Conservation (phyloP, 2,113 vertebrate genomes). For the Aythya baeri region DNA sequence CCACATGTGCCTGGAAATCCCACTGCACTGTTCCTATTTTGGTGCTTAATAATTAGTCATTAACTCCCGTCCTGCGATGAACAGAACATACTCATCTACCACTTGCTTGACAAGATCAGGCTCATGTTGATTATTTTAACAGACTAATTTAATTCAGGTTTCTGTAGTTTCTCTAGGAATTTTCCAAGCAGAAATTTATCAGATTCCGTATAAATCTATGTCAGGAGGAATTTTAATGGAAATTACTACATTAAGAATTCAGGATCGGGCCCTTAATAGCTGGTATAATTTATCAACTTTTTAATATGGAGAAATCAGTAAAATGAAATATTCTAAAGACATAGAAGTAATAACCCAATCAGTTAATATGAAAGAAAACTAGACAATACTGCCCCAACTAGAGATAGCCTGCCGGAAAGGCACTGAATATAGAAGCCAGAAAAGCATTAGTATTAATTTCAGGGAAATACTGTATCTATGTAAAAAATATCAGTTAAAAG, state of each 20-base stretch:
- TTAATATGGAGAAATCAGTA: slow-evolving; percentile 55
- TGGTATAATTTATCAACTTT: slow-evolving; percentile 53
- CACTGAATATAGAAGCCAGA: neutral
- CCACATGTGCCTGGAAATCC: slow-evolving; percentile 15
- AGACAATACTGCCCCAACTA: slow-evolving; percentile 33
- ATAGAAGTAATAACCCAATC: slow-evolving; percentile 63
- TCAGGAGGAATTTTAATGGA: slow-evolving; percentile 45
- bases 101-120: neutral
- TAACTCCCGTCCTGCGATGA: neutral
- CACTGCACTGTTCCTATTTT: neutral
- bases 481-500: neutral
- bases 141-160: slow-evolving; percentile 62
- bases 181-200: slow-evolving; percentile 57
- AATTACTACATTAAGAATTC: slow-evolving; percentile 61
- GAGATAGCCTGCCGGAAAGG: neutral
- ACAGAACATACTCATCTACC: neutral
- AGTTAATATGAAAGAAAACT: slow-evolving; percentile 66
- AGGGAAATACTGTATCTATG: neutral
- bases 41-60: slow-evolving; percentile 49
- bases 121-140: slow-evolving; percentile 42
- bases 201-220: slow-evolving; percentile 66
- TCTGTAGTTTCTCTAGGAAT: slow-evolving; percentile 55
- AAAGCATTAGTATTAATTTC: neutral
- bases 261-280: slow-evolving; percentile 65
- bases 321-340: slow-evolving; percentile 58